Base-by-base conservation (phyloP, 2,888 invertebrate genomes). In the Tenthredo notha region DNA sequence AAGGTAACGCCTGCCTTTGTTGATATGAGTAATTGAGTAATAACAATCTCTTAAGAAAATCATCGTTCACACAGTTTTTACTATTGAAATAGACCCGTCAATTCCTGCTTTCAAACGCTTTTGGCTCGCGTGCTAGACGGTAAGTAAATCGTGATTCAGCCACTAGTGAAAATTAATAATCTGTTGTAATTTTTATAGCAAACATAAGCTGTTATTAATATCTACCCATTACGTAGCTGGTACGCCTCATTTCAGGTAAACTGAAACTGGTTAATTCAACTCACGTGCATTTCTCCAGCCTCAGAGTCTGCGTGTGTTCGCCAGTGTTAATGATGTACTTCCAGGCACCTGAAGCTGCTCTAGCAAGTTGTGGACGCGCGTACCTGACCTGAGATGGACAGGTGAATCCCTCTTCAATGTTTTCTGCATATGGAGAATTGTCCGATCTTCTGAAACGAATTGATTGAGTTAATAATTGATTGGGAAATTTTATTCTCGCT, bases 271-370 rank as follows among this genome's bases (percentile, higher is more conserved):
- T 67, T 33, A 1, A 67, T 80, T 61, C 47, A 67, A 95, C 96
- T 95, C 92, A 96, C 96, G 96, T 94, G 94, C 98, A 98, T 91
- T 97, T 97, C 92, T 98, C 98, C 85, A 98, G 94, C 10, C 98
- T 94, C 80, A 98, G 92, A 0, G 97, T 98, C 94, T 98, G 98
- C 9, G 97, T 97, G 90, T 97, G 97, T 87, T 97, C 97, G 0
- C 97, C 97, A 0, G 97, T 97, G 90, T 98, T 98, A 74, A 98
- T 97, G 88, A 98, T 97, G 91, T 96, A 97, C 91, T 97, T 97
- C 97, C 98, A 98, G 88, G 96, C 95, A 0, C 97, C 97, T 1
- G 96, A 96, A 0, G 97, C 97, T 0, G 97, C 97, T 82, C 97
- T 94, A 0, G 97, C 98, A 86, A 97, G 95, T 92, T 97, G 97